Evolutionary conservation across 2,113 vertebrate species (phyloP).

Genomic region (Dicaeum eximium): DNA sequence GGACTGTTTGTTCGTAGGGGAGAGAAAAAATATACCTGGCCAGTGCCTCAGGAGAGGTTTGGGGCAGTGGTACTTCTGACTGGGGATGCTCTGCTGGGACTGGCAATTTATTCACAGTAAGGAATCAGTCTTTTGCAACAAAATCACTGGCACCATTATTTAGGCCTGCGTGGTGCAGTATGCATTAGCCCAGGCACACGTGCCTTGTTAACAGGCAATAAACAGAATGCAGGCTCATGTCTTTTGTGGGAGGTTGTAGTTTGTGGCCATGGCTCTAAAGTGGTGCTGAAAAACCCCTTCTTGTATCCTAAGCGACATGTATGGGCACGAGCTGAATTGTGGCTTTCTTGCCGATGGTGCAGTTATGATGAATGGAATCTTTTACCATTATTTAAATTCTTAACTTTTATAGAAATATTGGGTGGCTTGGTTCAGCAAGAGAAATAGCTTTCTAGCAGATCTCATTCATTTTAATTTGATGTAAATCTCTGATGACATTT

Average conservation of each 20-base stretch:
- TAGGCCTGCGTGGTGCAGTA: not conserved
- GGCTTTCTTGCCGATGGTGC: not conserved
- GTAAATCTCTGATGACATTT: conserved; percentile 25
- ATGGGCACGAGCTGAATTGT: not conserved
- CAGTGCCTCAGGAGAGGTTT: not conserved
- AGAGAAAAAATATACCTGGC: no score
- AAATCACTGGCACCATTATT: not conserved
- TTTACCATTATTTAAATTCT: conserved; percentile 31
- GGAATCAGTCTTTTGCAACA: not conserved
- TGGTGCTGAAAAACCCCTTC: not conserved
- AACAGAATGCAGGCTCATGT: not conserved
- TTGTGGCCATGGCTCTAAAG: not conserved
- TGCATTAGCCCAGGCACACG: not conserved
- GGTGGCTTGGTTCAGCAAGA: not conserved
- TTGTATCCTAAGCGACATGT: not conserved
- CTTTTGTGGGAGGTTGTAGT: not conserved
- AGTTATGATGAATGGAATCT: conserved; percentile 28
- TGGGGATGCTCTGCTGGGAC: not conserved
- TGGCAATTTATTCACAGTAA: not conserved
- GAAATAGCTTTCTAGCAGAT: not conserved
- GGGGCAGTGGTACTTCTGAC: rapidly evolving
- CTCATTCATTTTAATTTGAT: conserved; percentile 22
- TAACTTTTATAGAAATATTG: not conserved
- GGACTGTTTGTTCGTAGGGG: not conserved
- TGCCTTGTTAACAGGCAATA: not conserved